phyloP scores from a whole-genome alignment of 2,113 vertebrate species.

The Caloenas nicobarica region DNA sequence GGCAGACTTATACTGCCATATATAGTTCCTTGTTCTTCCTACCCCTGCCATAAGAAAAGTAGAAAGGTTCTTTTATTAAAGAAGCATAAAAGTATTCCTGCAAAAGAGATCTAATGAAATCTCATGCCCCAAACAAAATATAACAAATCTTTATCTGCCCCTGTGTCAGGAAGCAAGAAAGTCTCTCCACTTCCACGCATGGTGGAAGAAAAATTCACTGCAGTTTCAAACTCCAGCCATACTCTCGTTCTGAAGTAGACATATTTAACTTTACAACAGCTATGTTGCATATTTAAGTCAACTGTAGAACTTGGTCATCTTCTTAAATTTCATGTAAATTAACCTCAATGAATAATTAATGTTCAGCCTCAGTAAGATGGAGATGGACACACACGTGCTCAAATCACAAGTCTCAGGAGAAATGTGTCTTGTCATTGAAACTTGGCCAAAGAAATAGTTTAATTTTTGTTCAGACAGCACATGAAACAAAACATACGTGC shows the following conservation, averaged over 20 bases:
- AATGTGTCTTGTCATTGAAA: neutral
- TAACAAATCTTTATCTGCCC: neutral
- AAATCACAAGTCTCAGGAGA: neutral
- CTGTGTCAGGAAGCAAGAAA: neutral
- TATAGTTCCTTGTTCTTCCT: neutral
- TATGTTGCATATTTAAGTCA: neutral
- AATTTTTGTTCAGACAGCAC: neutral
- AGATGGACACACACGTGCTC: neutral
- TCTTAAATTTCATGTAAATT: neutral
- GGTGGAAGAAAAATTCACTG: neutral
- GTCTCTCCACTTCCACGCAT: neutral
- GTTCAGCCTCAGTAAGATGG: neutral
- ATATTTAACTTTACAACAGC: neutral
- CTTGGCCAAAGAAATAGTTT: neutral
- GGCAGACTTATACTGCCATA: neutral
- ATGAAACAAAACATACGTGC: neutral
- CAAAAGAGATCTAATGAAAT: neutral
- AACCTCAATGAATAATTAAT: neutral
- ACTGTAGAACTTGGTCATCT: neutral
- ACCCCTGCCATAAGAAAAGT: neutral
- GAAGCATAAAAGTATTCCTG: neutral
- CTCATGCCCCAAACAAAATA: neutral
- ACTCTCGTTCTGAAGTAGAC: neutral
- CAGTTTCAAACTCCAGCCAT: neutral
- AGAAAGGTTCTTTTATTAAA: neutral